A percentile compares a stretch with the other conserved stretches of the same genome.
phyloP scores from a whole-genome alignment of 2,113 vertebrate genomes.

The Nothoprocta pentlandii region DNA sequence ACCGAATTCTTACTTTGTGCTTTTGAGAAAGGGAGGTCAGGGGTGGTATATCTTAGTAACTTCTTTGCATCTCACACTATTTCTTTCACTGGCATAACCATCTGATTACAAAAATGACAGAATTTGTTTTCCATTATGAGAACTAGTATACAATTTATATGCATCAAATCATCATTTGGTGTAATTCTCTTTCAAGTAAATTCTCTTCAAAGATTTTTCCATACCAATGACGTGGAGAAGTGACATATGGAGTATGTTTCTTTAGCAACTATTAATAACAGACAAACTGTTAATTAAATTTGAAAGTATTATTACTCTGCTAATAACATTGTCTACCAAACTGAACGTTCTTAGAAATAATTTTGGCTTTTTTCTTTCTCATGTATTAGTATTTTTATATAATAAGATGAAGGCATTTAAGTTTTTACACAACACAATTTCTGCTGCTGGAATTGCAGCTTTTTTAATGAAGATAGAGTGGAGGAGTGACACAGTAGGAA shows the following conservation, averaged over 20 bases:
- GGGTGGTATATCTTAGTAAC: neutral
- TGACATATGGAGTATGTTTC: too few relatives aligned
- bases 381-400: neutral
- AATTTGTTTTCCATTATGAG: neutral
- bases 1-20: neutral
- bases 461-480: neutral
- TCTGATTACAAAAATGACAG: neutral
- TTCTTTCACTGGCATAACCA: neutral
- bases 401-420: neutral
- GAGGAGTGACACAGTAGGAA: neutral
- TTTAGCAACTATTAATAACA: too few relatives aligned
- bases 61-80: neutral
- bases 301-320: neutral
- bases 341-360: neutral
- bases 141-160: neutral
- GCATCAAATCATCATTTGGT: neutral
- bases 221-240: neutral
- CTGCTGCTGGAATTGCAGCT: neutral
- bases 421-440: neutral
- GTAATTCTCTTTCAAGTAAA: neutral
- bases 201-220: neutral
- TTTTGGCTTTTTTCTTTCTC: neutral
- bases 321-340: neutral
- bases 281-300: neutral
- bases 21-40: neutral